Evolutionary conservation across 92 coral and sea anemone genomes (phyloP), one percentile per base, ranked within the genome.

Genomic region (Epizoanthus fatuus): DNA sequence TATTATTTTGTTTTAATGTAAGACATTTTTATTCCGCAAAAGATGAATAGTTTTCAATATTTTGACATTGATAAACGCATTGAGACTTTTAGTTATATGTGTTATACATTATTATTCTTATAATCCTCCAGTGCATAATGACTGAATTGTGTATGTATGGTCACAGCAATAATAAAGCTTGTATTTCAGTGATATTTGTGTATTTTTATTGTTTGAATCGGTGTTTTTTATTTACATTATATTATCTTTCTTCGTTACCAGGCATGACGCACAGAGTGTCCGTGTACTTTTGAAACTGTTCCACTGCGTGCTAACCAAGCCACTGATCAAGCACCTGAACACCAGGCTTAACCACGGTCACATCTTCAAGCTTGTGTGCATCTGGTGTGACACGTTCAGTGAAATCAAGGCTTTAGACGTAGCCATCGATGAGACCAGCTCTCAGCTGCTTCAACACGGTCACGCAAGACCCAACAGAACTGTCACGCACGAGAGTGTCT

Each of bases 311-410:
- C 49, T 84, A 38, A n/a, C 39, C 81, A 79, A 89, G 63, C 87
- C 91, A 5, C 1, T 66, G n/a, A 56, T 84, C 44, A 69, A 53
- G 16, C 40, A 65, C 60, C 84, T 80, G 63, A 83, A 65, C 87
- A 74, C 55, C 67, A 79, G 63, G 47, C 17, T 94, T 16, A 84
- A 85, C 35, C 57, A 62, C 45, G 87, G 83, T 16, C 94, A 90
- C 53, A 25, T 92, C 42, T 37, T 85, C 42, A 66, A 84, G 55
- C 75, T 94, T 12, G 29, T 94, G 29, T 53, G 66, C 35, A 74
- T 81, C 45, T 94, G 98, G 98, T 89, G 91, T 65, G 74, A 29
- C 17, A 52, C 87, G 17, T 94, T 90, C 87, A 40, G 77, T 11
- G 98, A 89, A 25, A 81, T 67, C 7, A 20, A 42, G 6, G 55